phyloP scores from a whole-genome alignment of 2,888 invertebrate species.

The Caenorhabditis panamensis region DNA sequence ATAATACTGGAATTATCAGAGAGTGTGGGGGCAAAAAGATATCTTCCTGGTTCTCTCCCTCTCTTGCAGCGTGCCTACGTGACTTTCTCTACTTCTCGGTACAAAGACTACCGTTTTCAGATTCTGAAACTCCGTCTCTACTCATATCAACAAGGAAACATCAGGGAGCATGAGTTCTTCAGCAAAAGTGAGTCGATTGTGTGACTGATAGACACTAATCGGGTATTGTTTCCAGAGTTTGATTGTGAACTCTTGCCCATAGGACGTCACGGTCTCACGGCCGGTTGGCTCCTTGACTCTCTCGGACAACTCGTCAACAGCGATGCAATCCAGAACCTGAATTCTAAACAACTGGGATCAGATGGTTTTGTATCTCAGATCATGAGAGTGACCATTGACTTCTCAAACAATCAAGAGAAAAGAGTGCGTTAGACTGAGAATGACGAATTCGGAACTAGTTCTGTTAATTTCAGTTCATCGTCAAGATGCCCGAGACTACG shows the following conservation, averaged over 20 bases:
- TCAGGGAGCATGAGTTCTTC: slow-evolving; percentile 49
- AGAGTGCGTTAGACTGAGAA: slow-evolving; percentile 30
- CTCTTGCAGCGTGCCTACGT: slow-evolving; percentile 18
- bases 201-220: background rate
- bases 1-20: background rate
- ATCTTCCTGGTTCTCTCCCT: slow-evolving; percentile 11
- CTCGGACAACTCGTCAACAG: slow-evolving; percentile 26
- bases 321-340: slow-evolving; percentile 22
- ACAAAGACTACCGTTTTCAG: slow-evolving; percentile 31
- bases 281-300: slow-evolving; percentile 50
- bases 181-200: slow-evolving; percentile 38
- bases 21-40: background rate
- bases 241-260: slow-evolving; percentile 41
- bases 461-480: slow-evolving; percentile 57
- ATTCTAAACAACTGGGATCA: slow-evolving; percentile 53
- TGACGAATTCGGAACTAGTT: slow-evolving; percentile 22
- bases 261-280: slow-evolving; percentile 57
- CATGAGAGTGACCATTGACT: slow-evolving; percentile 53
- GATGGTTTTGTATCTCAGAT: slow-evolving; percentile 70
- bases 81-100: slow-evolving; percentile 23
- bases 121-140: slow-evolving; percentile 15
- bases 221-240: background rate
- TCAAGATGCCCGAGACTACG: slow-evolving; percentile 67
- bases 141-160: slow-evolving; percentile 11
- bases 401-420: slow-evolving; percentile 29